Base-by-base conservation (phyloP, 2,797 vertebrate genomes). In the Spea hammondii region DNA sequence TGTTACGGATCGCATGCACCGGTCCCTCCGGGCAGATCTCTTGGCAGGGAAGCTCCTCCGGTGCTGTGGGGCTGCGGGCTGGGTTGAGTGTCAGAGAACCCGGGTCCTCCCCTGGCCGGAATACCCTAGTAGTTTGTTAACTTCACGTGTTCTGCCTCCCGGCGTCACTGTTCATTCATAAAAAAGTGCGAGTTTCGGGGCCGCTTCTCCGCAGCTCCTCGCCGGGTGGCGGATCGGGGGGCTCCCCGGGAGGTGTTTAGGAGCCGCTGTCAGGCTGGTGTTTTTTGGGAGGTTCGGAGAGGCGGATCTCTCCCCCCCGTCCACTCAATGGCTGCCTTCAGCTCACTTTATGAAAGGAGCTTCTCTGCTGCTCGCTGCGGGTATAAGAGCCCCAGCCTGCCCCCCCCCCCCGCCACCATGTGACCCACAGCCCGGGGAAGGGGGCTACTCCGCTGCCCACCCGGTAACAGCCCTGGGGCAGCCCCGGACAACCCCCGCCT, bases 251-350 rank as follows among this genome's bases (percentile, higher is more conserved):
- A 45, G 8, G 3, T 44, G 14, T 8, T 14, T 12, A 9, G 44
- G 10, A 49, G 47, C 51, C 48, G 13, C 10, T 51, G 8, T 17
- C 48, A 8, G 14, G 13, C 12, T 12, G 49, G 13, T 54, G 5
- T 0, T 2, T 11, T 49, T 54, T 55, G 32, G 11, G 10, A 3
- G 6, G 49, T 13, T 46, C 65, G 51, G 47, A 2, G 17, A 11
- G 50, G 10, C 44, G 72, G 72, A 32, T 32, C 32, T 32, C 32
- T 3, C 32, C 32, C 32, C 32, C 32, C 32, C 48, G n/a, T 9
- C 12, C 55, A 65, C 79, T 87, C 87, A 88, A 89, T 88, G 83
- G 84, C 81, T 60, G 85, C 86, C 87, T 88, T 88, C 84, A 87
- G 79, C 84, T 82, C 53, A 45, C 60, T 76, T 85, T 84, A 86